Base-by-base conservation (phyloP, 2,888 invertebrate species). In the Chloroclysta siterata region DNA sequence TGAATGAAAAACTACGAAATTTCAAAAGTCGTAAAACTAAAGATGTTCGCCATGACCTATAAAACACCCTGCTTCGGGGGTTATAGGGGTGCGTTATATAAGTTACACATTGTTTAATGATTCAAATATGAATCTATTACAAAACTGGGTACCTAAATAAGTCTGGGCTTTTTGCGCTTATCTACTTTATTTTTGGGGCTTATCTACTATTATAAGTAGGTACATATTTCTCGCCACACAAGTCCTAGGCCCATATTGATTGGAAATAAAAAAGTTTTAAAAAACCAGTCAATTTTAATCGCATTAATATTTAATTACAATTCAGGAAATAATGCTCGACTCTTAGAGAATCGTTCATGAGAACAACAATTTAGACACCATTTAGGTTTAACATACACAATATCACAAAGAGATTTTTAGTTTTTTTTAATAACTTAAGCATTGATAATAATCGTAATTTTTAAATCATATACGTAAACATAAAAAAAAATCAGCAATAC, bases 261-360 rank as follows among this genome's bases (percentile, higher is more conserved):
- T 5, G 48, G 22, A 52, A 65, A 53, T 44, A 44, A 65, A 62
- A 63, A 47, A 58, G 36, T 11, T 53, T 59, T 39, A 63, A 67
- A 76, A 79, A 75, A 71, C 72, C 74, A 79, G 75, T 77, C 77
- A 77, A 77, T 71, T 80, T 81, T 80, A 80, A 79, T 80, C 63
- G 65, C 68, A 74, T 71, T 73, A 75, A 70, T 60, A 67, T 66
- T 55, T 29, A 56, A 33, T 33, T 41, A 59, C 33, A 17, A 10
- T 39, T 41, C 50, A 52, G 48, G 50, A 65, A 50, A 65, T 52
- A 68, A 64, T 55, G 65, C 60, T 47, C 5, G 54, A 66, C 54
- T 66, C 66, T 66, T 67, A 50, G 53, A 68, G 66, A 65, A 66
- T 62, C 62, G 65, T 53, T 55, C 14, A 46, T 6, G 50, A 59